Percentiles rank a stretch among this genome's conserved stretches.
Conservation (phyloP, 2,113 vertebrate genomes). For the Megatriorchis doriae region DNA sequence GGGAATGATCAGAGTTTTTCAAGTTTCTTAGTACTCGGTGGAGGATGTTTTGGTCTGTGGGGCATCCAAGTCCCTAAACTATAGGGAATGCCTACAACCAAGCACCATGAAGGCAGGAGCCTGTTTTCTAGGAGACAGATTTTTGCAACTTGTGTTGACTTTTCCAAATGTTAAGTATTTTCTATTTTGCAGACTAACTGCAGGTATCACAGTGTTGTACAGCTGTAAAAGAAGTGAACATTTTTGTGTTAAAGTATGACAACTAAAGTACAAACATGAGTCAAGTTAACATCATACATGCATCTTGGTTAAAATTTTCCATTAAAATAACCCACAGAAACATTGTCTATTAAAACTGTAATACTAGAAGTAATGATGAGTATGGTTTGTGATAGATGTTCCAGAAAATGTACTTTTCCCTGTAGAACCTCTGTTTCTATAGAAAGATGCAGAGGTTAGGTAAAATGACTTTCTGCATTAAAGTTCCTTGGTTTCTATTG, state of each 20-base stretch:
- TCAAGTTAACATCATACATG: not conserved
- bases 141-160: not conserved
- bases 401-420: not conserved
- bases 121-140: not conserved
- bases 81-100: not conserved
- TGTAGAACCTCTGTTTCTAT: not conserved
- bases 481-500: not conserved
- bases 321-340: not conserved
- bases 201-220: not conserved
- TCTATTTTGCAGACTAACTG: not conserved
- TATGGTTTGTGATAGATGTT: not conserved
- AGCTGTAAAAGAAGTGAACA: not conserved
- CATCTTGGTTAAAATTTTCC: not conserved
- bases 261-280: not conserved
- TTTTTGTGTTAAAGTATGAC: not conserved
- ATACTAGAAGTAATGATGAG: not conserved
- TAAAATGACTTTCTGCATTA: not conserved
- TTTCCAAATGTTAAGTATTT: not conserved
- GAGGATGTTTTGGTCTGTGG: not conserved
- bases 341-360: not conserved
- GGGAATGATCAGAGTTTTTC: not conserved
- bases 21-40: not conserved
- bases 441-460: not conserved
- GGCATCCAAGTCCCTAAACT: not conserved
- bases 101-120: not conserved